A percentile compares a stretch with the other conserved stretches of the same genome.
Evolutionary conservation across 2,113 vertebrate species (phyloP).

Genomic region (Brachyhypopomus occidentalis): DNA sequence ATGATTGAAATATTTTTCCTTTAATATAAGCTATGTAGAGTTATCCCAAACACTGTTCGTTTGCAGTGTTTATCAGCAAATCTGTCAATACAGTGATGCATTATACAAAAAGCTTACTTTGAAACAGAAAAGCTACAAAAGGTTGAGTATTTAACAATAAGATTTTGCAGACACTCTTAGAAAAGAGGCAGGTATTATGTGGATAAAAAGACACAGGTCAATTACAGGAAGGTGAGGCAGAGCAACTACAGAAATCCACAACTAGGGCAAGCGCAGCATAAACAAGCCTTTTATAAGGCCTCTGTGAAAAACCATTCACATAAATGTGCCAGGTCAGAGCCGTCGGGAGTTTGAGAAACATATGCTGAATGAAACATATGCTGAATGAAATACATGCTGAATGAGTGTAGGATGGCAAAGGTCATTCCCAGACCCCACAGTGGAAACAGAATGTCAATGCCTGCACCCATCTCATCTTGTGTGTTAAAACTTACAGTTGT

Average conservation of each 20-base stretch:
- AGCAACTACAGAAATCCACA: neutral
- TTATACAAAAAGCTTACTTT: too few relatives aligned
- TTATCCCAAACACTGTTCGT: neutral
- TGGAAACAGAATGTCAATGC: conserved; percentile 31
- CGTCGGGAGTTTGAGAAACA: neutral
- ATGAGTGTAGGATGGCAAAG: conserved; percentile 26
- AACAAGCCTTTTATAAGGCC: too few relatives aligned
- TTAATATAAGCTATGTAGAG: neutral
- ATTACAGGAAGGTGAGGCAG: neutral
- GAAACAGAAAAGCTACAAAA: too few relatives aligned
- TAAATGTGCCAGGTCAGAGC: neutral
- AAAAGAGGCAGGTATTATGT: neutral
- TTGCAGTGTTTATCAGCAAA: too few relatives aligned
- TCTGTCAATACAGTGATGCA: neutral
- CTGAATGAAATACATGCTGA: conserved; percentile 27
- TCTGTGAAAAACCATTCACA: neutral
- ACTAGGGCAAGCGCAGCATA: too few relatives aligned
- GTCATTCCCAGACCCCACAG: conserved; percentile 22
- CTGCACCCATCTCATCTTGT: conserved; percentile 40
- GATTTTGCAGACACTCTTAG: too few relatives aligned
- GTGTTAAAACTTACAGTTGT: conserved; percentile 48
- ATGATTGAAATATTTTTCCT: neutral
- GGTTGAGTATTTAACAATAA: too few relatives aligned
- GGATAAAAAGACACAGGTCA: neutral
- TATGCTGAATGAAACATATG: neutral